phyloP scores from a whole-genome alignment of 2,797 vertebrate genomes.

The Coranthus polyacanthus region DNA sequence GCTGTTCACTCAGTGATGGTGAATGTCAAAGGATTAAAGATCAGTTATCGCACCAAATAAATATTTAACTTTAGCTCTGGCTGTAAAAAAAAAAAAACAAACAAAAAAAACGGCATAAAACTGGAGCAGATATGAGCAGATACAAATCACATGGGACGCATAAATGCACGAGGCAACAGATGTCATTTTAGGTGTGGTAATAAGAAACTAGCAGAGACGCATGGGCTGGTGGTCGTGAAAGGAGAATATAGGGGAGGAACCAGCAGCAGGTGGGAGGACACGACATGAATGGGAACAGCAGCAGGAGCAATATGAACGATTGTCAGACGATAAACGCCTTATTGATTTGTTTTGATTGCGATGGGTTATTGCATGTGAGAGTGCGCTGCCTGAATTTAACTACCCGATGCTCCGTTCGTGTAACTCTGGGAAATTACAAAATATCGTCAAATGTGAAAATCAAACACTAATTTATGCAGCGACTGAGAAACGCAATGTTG shows the following conservation, averaged over 20 bases:
- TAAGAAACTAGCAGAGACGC: constrained; percentile 28
- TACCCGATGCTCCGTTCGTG: neutral
- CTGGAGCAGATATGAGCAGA: constrained; percentile 29
- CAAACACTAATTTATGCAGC: too few species aligned
- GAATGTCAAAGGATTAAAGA: constrained; percentile 14
- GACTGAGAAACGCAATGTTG: too few species aligned
- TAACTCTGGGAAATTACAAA: constrained; percentile 2
- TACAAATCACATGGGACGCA: constrained; percentile 28
- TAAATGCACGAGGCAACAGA: constrained; percentile 54
- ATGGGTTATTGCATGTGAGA: constrained; percentile 12
- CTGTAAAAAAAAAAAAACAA: constrained; percentile 8
- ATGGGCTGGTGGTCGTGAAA: constrained; percentile 10
- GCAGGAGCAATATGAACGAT: constrained; percentile 27
- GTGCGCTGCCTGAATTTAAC: neutral
- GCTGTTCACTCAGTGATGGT: constrained; percentile 3
- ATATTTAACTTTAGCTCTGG: constrained; percentile 12
- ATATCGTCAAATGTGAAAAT: neutral
- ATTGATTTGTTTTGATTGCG: constrained; percentile 13
- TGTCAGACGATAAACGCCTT: constrained; percentile 30
- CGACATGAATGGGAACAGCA: neutral
- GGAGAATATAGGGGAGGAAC: constrained; percentile 10
- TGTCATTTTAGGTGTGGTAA: constrained; percentile 51
- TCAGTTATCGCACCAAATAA: constrained; percentile 8
- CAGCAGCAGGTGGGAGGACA: constrained; percentile 8
- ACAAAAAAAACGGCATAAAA: too few species aligned